A percentile compares a stretch with the other conserved stretches of the same genome.
phyloP scores from a whole-genome alignment of 2,888 invertebrate genomes.

The Rhorus exstirpatorius region DNA sequence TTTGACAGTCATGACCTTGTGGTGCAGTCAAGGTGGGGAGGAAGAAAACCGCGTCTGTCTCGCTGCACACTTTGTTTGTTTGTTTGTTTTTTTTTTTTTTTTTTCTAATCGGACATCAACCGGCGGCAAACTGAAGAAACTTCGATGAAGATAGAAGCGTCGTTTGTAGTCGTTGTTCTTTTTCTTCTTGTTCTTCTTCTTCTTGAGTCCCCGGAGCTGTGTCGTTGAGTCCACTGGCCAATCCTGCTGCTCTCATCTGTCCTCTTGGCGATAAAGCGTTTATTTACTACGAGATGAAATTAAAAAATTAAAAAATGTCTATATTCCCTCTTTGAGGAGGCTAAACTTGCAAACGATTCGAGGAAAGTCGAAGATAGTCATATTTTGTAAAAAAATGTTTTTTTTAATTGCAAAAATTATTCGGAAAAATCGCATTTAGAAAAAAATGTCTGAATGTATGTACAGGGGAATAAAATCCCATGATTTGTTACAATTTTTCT shows the following conservation, averaged over 20 bases:
- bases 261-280: constrained; percentile 34
- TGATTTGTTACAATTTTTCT: too few relatives aligned
- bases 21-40: constrained; percentile 21
- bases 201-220: constrained; percentile 15
- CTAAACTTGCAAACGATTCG: too few relatives aligned
- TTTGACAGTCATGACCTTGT: constrained; percentile 90
- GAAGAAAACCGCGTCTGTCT: constrained; percentile 44
- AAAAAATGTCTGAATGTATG: too few relatives aligned
- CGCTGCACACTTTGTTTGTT: too few relatives aligned
- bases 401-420: too few relatives aligned
- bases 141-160: constrained; percentile 18
- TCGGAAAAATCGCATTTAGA: too few relatives aligned
- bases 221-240: constrained; percentile 20
- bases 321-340: too few relatives aligned
- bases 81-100: too few relatives aligned
- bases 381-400: too few relatives aligned
- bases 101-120: background rate
- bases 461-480: too few relatives aligned
- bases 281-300: background rate
- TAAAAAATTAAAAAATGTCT: background rate
- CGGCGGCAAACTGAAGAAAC: constrained; percentile 35
- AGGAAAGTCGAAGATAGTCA: too few relatives aligned
- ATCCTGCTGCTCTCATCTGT: constrained; percentile 22
- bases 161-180: constrained; percentile 8
- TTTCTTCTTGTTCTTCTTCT: constrained; percentile 11